Base-by-base conservation (phyloP, 2,113 vertebrate genomes). In the Centropus unirufus region DNA sequence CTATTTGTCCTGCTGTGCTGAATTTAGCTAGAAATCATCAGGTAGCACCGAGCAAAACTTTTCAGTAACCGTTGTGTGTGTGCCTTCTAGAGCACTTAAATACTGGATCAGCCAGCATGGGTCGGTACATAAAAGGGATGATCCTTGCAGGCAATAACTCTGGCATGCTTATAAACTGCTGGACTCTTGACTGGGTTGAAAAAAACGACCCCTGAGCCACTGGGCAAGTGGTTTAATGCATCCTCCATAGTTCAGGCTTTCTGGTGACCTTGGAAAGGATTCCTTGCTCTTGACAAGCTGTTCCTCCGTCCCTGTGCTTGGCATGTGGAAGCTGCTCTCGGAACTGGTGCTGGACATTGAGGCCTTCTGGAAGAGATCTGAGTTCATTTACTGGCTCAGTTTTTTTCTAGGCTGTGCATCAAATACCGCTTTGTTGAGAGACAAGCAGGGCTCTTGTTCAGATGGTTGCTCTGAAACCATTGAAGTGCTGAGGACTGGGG, bases 41-140 rank as follows among this genome's bases (percentile, higher is more conserved):
- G 14, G 34, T 24, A 22, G 36, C 36, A 4, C 2, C n/a, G n/a
- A n/a, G n/a, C n/a, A n/a, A n/a, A n/a, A n/a, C n/a, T n/a, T n/a
- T n/a, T n/a, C n/a, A n/a, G n/a, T n/a, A n/a, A n/a, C n/a, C n/a
- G n/a, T n/a, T n/a, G n/a, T 49, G 12, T 36, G 13, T 6, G 3
- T 6, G 12, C 19, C 30, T 79, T 46, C 29, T 40, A 42, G 44
- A 52, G 32, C 51, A 44, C 46, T 64, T 34, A 34, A 83, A 14
- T 23, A 44, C 8, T 29, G 34, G 44, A 47, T 9, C 1, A 6
- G 49, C 62, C 30, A 55, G 7, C 1, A 0, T 6, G 13, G 27
- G 47, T 39, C 42, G 59, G 32, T 54, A 5, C 0, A 0, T 13
- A 3, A 64, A 39, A 42, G 40, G 22, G 46, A 21, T 12, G 49